These are phyloP conservation scores for Scalopus aquaticus DNA, from an alignment of 2,113 vertebrate genomes.

Conservation along the genomic window DNA sequence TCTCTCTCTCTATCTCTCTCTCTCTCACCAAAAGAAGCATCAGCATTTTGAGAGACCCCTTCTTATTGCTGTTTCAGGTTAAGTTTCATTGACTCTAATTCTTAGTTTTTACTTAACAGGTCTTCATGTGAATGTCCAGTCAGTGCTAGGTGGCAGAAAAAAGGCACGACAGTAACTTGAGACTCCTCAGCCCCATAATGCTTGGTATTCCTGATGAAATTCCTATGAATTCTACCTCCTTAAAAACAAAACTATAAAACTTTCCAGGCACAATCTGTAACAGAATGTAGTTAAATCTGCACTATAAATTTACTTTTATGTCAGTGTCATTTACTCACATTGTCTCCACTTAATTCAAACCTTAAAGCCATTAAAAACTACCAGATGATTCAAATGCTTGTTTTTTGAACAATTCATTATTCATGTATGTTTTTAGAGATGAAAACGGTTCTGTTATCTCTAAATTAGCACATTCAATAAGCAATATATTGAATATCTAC, in stretches of 20 bases:
- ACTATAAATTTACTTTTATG: slow-evolving; percentile 53
- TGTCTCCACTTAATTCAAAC: slow-evolving; percentile 21
- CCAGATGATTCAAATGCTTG: slow-evolving; percentile 52
- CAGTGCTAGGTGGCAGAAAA: slow-evolving; percentile 25
- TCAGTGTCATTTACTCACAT: slow-evolving; percentile 36
- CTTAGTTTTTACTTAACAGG: neutral
- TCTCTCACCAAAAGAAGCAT: neutral
- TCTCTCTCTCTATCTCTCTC: no score
- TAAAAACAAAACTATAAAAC: slow-evolving; percentile 73
- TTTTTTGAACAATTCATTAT: slow-evolving; percentile 57
- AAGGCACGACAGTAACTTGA: slow-evolving; percentile 41
- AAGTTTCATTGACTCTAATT: neutral
- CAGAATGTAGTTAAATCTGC: slow-evolving; percentile 62
- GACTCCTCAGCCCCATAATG: neutral
- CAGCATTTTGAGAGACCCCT: neutral
- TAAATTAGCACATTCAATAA: slow-evolving; percentile 57
- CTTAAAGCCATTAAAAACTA: slow-evolving; percentile 43
- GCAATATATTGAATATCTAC: slow-evolving; percentile 60
- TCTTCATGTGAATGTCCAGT: slow-evolving; percentile 15
- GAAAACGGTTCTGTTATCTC: slow-evolving; percentile 43
- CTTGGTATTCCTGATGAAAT: slow-evolving; percentile 66
- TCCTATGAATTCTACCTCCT: slow-evolving; percentile 43
- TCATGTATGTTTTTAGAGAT: slow-evolving; percentile 48
- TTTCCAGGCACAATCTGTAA: slow-evolving; percentile 64
- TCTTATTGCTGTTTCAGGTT: neutral